Conservation (phyloP, 2,797 vertebrate species). For the Serranus cabrilla region DNA sequence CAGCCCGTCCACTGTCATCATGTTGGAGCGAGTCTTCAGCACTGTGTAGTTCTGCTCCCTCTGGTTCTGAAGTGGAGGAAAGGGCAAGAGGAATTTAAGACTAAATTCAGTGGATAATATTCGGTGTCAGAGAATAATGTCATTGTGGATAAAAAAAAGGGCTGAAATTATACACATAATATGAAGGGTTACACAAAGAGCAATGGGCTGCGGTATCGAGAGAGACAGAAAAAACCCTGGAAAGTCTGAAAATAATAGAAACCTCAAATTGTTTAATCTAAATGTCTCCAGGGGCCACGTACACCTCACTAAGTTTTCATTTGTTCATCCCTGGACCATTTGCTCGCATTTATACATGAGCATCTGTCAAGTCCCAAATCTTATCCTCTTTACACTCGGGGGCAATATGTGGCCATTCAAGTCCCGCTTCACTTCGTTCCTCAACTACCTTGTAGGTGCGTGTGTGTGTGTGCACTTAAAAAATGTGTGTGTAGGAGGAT, state of each 20-base stretch:
- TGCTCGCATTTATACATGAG: slow-evolving; percentile 63
- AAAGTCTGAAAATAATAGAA: slow-evolving; percentile 57
- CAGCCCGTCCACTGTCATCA: slow-evolving; percentile 90
- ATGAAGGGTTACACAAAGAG: slow-evolving; percentile 24
- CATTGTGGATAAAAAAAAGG: not conserved
- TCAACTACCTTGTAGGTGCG: slow-evolving; percentile 25
- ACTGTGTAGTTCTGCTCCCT: slow-evolving; percentile 90
- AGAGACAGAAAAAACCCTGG: slow-evolving; percentile 5
- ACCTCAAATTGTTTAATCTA: slow-evolving; percentile 54
- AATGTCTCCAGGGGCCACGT: slow-evolving; percentile 52
- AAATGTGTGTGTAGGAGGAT: slow-evolving; percentile 49
- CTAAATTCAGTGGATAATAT: slow-evolving; percentile 1
- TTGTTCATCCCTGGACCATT: slow-evolving; percentile 67
- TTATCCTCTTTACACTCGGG: slow-evolving; percentile 54
- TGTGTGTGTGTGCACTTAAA: slow-evolving; percentile 12
- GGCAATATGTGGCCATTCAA: slow-evolving; percentile 55
- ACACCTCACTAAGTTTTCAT: slow-evolving; percentile 67
- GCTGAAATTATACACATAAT: slow-evolving; percentile 19
- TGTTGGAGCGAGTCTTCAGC: slow-evolving; percentile 88
- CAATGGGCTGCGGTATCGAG: slow-evolving; percentile 35
- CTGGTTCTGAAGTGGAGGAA: slow-evolving; percentile 83
- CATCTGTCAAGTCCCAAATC: slow-evolving; percentile 67
- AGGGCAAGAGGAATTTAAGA: slow-evolving; percentile 15
- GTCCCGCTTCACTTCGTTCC: slow-evolving; percentile 30
- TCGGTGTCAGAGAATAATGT: slow-evolving; percentile 19